Evolutionary conservation across 2,888 invertebrate genomes (phyloP), one percentile per base, ranked within the genome.

Genomic region (Archips xylosteana): DNA sequence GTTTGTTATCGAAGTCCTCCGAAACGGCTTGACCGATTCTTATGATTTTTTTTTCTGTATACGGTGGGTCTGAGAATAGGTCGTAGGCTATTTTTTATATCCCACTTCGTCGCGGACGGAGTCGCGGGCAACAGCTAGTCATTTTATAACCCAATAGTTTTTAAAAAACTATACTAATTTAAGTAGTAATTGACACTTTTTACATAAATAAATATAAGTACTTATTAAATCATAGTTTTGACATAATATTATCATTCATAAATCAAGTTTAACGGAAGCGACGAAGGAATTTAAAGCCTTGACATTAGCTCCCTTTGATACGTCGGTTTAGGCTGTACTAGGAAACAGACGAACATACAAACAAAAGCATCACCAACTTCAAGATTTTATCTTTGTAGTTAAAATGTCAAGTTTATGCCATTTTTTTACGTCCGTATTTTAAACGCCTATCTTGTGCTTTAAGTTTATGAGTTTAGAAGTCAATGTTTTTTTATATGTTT

Each of bases 261-360:
- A 49, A 49, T 49, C 49, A 49, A 49, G 2, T 5, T 5, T n/a
- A 49, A 49, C 49, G n/a, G 49, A 49, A 49, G 49, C n/a, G n/a
- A 1, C 4, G 12, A 2, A 47, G 5, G 49, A 45, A 45, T 45
- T 45, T 45, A 12, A 49, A 49, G 23, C 49, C 49, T 49, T 49
- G 49, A 49, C 49, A 49, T 49, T 49, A 49, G 12, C 45, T 47
- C 45, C 49, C 49, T 49, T 49, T n/a, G 49, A n/a, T n/a, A 49
- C n/a, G 49, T 1, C 49, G 49, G n/a, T 49, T 49, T 49, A 49
- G 49, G 49, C 49, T 13, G 13, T 49, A 49, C 49, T 13, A 49
- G 49, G 49, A 49, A 49, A 49, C 13, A n/a, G 49, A 49, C 13
- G 10, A n/a, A 49, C 49, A 49, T 6, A 49, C 49, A 49, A n/a